phyloP scores from a whole-genome alignment of 2,888 invertebrate species.

The Cryptus armator region DNA sequence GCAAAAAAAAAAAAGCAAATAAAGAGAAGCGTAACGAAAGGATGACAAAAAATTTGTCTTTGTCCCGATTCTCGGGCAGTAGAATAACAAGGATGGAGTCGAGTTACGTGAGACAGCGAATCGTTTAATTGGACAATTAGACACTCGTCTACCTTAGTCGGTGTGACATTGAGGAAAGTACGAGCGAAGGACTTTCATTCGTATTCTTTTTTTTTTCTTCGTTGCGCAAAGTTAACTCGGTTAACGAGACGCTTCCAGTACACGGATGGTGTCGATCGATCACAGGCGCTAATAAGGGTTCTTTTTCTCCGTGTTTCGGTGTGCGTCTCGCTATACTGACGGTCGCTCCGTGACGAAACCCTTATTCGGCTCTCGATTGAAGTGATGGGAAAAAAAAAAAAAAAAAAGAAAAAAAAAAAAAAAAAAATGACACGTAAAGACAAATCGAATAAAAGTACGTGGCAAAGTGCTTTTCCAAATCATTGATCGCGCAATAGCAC shows the following conservation, averaged over 20 bases:
- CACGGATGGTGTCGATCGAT: slow-evolving; percentile 58
- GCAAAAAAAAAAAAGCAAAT: neutral
- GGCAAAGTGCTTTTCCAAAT: neutral
- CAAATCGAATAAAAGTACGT: neutral
- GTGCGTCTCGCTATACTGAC: slow-evolving; percentile 12
- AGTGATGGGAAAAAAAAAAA: slow-evolving; percentile 6
- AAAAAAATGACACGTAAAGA: neutral
- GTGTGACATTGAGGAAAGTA: slow-evolving; percentile 38
- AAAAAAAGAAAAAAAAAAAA: slow-evolving; percentile 16
- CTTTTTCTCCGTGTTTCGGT: slow-evolving; percentile 32
- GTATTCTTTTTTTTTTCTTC: slow-evolving; percentile 36
- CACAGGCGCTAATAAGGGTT: slow-evolving; percentile 59
- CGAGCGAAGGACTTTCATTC: slow-evolving; percentile 22
- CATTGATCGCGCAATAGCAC: neutral
- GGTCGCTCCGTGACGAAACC: slow-evolving; percentile 1
- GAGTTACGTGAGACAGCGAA: slow-evolving; percentile 37
- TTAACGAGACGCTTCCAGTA: slow-evolving; percentile 62
- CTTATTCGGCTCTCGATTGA: neutral
- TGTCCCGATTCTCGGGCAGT: slow-evolving; percentile 1
- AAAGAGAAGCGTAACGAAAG: slow-evolving; percentile 16
- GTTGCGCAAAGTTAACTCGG: slow-evolving; percentile 48
- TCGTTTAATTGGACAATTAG: slow-evolving; percentile 62
- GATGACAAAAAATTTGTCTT: neutral
- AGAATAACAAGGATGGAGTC: slow-evolving; percentile 41
- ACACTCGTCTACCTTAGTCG: slow-evolving; percentile 37